Conservation (phyloP, 2,797 vertebrate species). For the Podarcis lilfordi region DNA sequence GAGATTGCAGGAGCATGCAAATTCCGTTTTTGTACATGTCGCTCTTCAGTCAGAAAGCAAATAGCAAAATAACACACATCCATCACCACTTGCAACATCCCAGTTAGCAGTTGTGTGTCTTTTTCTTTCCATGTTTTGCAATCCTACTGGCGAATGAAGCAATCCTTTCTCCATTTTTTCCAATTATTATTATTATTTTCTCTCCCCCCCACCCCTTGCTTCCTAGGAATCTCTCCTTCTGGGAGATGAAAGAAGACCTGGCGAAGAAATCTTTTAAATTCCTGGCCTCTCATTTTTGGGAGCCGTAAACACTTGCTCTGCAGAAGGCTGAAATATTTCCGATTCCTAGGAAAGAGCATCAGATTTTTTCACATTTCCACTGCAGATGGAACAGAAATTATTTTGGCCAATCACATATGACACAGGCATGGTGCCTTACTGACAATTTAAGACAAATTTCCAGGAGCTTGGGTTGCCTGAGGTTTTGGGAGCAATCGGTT, state of each 20-base stretch:
- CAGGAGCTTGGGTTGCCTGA: background rate
- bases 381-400: slow-evolving; percentile 9
- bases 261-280: background rate
- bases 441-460: background rate
- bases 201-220: background rate
- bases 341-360: background rate
- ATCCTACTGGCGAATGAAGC: background rate
- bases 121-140: background rate
- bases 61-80: background rate
- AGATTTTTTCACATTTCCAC: background rate
- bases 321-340: background rate
- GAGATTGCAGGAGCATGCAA: background rate
- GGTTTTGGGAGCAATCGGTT: background rate
- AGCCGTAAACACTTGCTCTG: background rate
- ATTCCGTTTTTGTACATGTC: background rate
- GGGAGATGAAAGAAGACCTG: background rate
- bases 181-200: background rate
- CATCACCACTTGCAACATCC: too few species aligned
- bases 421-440: background rate
- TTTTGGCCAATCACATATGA: background rate
- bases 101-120: too few species aligned
- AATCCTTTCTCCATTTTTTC: background rate
- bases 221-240: background rate
- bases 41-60: background rate
- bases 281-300: background rate